A percentile compares a stretch with the other conserved stretches of the same genome.
Evolutionary conservation across 2,113 vertebrate genomes (phyloP).

Genomic region (Ceyx melanurus): DNA sequence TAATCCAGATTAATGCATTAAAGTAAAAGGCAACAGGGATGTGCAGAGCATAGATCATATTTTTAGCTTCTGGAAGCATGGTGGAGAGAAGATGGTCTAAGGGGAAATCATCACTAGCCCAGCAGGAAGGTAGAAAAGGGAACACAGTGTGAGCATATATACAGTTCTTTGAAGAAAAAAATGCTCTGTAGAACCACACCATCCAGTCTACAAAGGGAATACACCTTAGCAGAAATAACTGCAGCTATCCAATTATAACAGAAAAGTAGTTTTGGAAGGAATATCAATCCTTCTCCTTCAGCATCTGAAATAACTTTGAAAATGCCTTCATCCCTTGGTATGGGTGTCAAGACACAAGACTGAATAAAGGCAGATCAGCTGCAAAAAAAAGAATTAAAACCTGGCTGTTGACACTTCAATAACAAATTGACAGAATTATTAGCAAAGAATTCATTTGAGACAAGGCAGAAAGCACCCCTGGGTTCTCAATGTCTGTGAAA

Average conservation of each 20-base stretch:
- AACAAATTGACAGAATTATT: background rate
- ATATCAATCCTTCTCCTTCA: background rate
- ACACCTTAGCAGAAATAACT: background rate
- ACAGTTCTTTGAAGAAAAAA: background rate
- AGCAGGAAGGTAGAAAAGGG: slow-evolving; percentile 17
- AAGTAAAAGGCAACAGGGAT: background rate
- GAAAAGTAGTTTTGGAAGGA: background rate
- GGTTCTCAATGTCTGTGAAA: background rate
- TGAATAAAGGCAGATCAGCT: background rate
- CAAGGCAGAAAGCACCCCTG: background rate
- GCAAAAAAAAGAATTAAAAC: background rate
- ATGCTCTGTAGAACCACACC: background rate
- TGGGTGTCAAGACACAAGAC: background rate
- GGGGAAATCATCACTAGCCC: slow-evolving; percentile 23
- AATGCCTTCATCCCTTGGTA: background rate
- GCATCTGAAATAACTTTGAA: background rate
- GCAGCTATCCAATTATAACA: background rate
- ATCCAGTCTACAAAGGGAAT: background rate
- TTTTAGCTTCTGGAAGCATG: slow-evolving; percentile 30
- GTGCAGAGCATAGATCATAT: background rate
- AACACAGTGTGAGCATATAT: background rate
- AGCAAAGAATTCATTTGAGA: background rate
- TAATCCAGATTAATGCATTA: background rate
- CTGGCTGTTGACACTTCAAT: background rate
- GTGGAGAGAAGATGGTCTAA: slow-evolving; percentile 32